Evolutionary conservation across 2,113 vertebrate genomes (phyloP), one percentile per base, ranked within the genome.

Genomic region (Coptodon bakossiorum): DNA sequence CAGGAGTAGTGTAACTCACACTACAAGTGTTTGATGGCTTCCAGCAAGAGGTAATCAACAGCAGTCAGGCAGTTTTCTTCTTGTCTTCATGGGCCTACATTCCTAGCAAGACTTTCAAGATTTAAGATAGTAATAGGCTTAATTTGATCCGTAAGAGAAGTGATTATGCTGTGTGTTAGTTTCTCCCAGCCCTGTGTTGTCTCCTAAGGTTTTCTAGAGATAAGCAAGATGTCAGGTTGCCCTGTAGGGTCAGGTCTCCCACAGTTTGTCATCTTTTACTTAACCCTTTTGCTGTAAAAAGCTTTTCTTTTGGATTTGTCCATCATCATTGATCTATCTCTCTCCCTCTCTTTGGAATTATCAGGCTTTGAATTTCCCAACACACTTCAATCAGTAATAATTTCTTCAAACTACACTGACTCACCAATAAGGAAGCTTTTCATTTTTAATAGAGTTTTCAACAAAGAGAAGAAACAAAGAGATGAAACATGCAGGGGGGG

Each of bases 111-210:
- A n/a, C 43, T 53, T 86, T 83, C 83, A 84, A 61, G 61, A 76
- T 85, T 53, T 29, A 79, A 89, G 79, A 91, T 84, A 24, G 83
- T 89, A 94, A 89, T 53, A 82, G 89, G 83, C 82, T 90, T 89
- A 85, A 90, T 90, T 89, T 84, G 86, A 89, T 92, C 84, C 57
- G 61, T 90, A 29, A 57, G 52, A 54, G 57, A 54, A 87, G 71
- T 82, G 83, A 91, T 91, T 87, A 87, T 85, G 36, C 83, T 91
- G 84, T 87, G 71, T 76, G 43, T 50, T 52, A 86, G 61, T 61
- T 66, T 81, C 79, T 81, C 17, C 19, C 24, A 66, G 83, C 52
- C 6, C 57, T 59, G 57, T 84, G 79, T 85, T 81, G 80, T 83
- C 83, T 59, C 81, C 83, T 12, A 22, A 16, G 71, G 86, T 71